Base-by-base conservation (phyloP, 2,797 vertebrate genomes). In the Eulemur coronatus region DNA sequence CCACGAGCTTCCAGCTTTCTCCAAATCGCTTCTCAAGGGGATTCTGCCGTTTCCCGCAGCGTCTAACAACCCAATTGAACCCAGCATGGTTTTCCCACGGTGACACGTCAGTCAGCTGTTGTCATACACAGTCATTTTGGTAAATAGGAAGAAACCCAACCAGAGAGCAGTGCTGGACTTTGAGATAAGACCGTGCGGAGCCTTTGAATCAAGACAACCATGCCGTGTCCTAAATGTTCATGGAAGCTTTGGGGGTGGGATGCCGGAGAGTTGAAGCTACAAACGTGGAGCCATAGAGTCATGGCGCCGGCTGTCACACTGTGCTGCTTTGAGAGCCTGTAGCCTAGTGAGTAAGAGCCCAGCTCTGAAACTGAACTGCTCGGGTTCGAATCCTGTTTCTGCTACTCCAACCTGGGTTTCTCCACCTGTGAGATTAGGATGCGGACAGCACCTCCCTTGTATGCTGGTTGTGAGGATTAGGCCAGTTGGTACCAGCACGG, bases 231-330 rank as follows among this genome's bases (percentile, higher is more conserved):
- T 85, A 13, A 59, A 35, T 1, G 30, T 35, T 82, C 46, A 0
- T 6, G 50, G 15, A 2, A 5, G 59, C 73, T 80, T 35, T 12
- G 38, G 46, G 65, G 46, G 15, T 24, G 69, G 73, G 46, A 22
- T 43, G 86, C 20, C 22, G 1, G 52, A 38, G 46, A 5, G 17
- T 7, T 22, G 35, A 22, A 12, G 17, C 41, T 57, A 6, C 20
- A 24, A 15, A 20, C 28, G 30, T n/a, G 61, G 30, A 24, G 63
- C 18, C 52, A 14, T 17, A 2, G 26, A 41, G 63, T 22, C 4
- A 0, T 5, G 3, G 7, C 4, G 30, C 11, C 1, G 30, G 18
- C 7, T 18, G 81, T 35, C 41, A 0, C 20, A 1, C 4, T 2
- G 17, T 24, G 26, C 6, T 67, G 70, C 30, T 28, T 4, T 9